phyloP scores from a whole-genome alignment of 2,113 vertebrate genomes.

The Spheniscus mendiculus region DNA sequence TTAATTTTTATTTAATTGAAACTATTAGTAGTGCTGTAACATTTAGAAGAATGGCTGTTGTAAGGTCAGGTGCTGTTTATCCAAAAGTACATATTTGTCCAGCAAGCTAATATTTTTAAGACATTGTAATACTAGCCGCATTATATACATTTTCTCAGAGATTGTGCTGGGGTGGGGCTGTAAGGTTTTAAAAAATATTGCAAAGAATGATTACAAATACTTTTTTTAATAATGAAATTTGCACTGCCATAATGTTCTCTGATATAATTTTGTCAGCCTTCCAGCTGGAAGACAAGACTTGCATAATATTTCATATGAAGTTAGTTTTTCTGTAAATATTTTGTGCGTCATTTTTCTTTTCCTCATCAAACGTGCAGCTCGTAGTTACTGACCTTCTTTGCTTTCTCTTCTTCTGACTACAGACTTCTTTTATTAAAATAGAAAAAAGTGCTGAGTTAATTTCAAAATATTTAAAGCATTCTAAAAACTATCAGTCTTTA shows the following conservation, averaged over 20 bases:
- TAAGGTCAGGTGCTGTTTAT: slow-evolving; percentile 64
- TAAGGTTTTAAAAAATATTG: background rate
- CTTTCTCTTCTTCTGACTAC: background rate
- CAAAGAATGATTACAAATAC: background rate
- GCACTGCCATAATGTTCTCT: background rate
- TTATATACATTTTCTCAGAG: slow-evolving; percentile 33
- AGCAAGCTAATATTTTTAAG: slow-evolving; percentile 62
- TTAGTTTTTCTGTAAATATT: background rate
- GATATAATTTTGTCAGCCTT: background rate
- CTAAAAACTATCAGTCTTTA: background rate
- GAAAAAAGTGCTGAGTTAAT: background rate
- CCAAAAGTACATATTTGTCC: slow-evolving; percentile 74
- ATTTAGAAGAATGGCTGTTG: slow-evolving; percentile 71
- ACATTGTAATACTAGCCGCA: slow-evolving; percentile 6
- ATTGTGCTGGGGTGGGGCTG: background rate
- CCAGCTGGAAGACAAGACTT: background rate
- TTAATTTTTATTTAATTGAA: slow-evolving; percentile 85
- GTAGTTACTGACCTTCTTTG: background rate
- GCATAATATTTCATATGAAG: background rate
- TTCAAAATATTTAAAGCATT: background rate
- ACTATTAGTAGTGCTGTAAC: slow-evolving; percentile 73
- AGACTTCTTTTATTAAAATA: background rate
- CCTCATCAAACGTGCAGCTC: background rate
- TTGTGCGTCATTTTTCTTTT: background rate
- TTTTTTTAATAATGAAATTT: background rate